Percentiles rank a stretch among this genome's conserved stretches.
Conservation (phyloP, 2,797 vertebrate species). For the Mormyrops boulengeri region DNA sequence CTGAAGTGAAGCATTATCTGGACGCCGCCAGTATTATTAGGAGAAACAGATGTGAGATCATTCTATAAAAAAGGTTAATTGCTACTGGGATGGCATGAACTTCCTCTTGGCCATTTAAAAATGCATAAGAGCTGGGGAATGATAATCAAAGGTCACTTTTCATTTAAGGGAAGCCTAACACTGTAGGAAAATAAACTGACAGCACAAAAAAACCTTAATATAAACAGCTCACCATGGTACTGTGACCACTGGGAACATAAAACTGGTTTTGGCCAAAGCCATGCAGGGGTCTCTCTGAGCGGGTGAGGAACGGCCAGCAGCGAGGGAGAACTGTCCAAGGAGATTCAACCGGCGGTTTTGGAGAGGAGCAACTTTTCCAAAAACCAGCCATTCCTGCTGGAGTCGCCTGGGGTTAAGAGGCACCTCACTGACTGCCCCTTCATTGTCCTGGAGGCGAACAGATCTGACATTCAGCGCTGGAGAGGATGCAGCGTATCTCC, state of each 20-base stretch:
- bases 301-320: background rate
- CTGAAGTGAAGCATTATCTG: background rate
- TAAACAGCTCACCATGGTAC: background rate
- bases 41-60: slow-evolving; percentile 2
- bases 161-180: background rate
- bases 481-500: background rate
- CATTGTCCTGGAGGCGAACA: background rate
- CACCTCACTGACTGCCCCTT: background rate
- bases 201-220: background rate
- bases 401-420: background rate
- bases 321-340: background rate
- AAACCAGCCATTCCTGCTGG: background rate
- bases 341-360: background rate
- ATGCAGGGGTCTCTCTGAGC: background rate
- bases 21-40: background rate
- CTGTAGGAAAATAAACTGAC: background rate
- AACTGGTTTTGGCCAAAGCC: background rate
- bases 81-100: background rate
- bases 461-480: background rate
- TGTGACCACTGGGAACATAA: background rate
- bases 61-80: background rate
- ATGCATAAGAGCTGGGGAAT: background rate
- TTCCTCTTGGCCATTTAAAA: background rate
- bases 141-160: background rate
- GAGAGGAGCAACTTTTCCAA: background rate